These are phyloP conservation scores for Colistium nudipinnis DNA, from an alignment of 2,113 vertebrate genomes.

Conservation along the genomic window DNA sequence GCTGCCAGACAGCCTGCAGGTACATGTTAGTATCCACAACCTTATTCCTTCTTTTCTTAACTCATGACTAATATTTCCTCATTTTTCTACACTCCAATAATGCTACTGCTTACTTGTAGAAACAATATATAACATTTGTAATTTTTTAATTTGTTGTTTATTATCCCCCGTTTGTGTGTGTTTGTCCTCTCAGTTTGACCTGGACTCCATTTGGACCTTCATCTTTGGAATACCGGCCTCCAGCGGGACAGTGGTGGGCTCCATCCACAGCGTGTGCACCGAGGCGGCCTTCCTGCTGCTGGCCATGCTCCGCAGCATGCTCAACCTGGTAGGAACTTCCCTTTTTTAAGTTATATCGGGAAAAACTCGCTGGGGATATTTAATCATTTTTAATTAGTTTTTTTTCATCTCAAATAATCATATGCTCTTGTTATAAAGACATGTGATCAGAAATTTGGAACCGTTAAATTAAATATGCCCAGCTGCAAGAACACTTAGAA, in stretches of 20 bases:
- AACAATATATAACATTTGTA: too few relatives aligned
- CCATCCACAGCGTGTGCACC: slow-evolving; percentile 92
- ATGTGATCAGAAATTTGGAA: too few relatives aligned
- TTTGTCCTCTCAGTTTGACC: slow-evolving; percentile 87
- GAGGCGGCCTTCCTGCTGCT: slow-evolving; percentile 94
- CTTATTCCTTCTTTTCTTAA: slow-evolving; percentile 35
- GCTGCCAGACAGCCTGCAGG: slow-evolving; percentile 98
- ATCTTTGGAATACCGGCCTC: slow-evolving; percentile 97
- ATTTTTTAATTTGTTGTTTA: neutral
- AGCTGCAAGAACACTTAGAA: too few relatives aligned
- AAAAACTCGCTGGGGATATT: neutral
- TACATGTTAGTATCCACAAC: slow-evolving; percentile 81
- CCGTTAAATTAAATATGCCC: too few relatives aligned
- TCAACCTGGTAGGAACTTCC: slow-evolving; percentile 89
- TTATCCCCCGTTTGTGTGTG: slow-evolving; percentile 30
- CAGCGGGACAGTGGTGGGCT: slow-evolving; percentile 89
- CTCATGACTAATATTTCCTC: neutral
- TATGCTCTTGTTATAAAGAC: too few relatives aligned
- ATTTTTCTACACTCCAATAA: neutral
- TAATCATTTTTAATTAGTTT: too few relatives aligned
- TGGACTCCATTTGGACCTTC: slow-evolving; percentile 98
- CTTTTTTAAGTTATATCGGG: rapidly evolving
- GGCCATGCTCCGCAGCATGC: slow-evolving; percentile 98
- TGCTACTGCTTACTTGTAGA: neutral
- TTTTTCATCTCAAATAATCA: neutral